A percentile compares a stretch with the other conserved stretches of the same genome.
These are phyloP conservation scores for Cydia strobilella DNA, from an alignment of 1,140 invertebrate species.

Conservation along the genomic window DNA sequence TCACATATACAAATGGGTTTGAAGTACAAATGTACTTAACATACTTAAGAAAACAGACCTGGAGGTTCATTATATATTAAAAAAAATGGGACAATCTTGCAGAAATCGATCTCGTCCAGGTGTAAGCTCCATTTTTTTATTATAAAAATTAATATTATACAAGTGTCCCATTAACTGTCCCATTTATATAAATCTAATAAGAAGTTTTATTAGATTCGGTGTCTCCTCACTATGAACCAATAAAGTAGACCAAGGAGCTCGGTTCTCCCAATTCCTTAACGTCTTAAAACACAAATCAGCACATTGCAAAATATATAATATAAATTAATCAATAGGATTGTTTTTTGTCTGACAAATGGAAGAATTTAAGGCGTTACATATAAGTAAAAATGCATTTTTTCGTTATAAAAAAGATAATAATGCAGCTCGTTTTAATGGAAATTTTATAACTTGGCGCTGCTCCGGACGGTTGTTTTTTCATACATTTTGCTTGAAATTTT, in stretches of 20 bases:
- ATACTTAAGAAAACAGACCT: no score
- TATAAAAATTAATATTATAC: not conserved
- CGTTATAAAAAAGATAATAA: constrained; percentile 77
- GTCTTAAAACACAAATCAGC: constrained; percentile 46
- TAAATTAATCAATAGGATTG: constrained; percentile 43
- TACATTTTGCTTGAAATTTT: constrained; percentile 61
- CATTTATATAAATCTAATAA: constrained; percentile 35
- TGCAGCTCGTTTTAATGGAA: constrained; percentile 73
- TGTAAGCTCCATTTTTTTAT: no score
- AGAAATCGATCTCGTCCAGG: no score
- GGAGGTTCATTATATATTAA: no score
- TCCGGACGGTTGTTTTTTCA: constrained; percentile 68
- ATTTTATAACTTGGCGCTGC: constrained; percentile 68
- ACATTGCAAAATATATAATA: constrained; percentile 50
- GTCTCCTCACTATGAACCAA: constrained; percentile 58
- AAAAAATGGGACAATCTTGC: no score
- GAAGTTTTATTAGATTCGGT: constrained; percentile 33
- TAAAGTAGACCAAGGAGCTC: constrained; percentile 74
- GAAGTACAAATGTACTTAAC: no score
- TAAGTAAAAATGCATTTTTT: constrained; percentile 61
- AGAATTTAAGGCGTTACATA: constrained; percentile 42
- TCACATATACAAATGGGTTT: no score
- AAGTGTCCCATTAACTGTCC: not conserved
- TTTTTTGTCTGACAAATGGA: constrained; percentile 28
- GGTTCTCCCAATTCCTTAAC: constrained; percentile 39